A percentile compares a stretch with the other conserved stretches of the same genome.
phyloP scores from a whole-genome alignment of 2,797 vertebrate species.

The Sphaeramia orbicularis region DNA sequence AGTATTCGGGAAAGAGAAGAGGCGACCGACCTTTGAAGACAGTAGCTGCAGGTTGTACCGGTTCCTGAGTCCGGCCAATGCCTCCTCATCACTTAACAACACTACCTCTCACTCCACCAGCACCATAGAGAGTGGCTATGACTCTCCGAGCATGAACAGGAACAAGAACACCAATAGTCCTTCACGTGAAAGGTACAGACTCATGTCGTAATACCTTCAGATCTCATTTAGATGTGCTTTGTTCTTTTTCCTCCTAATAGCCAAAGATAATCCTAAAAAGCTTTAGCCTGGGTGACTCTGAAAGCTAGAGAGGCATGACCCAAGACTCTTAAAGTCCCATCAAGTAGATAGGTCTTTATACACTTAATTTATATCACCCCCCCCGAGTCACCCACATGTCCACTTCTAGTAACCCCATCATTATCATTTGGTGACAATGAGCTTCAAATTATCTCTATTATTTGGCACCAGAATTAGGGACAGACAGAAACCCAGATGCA shows the following conservation, averaged over 20 bases:
- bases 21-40: constrained; percentile 91
- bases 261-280: constrained; percentile 44
- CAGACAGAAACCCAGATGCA: not conserved
- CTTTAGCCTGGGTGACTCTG: constrained; percentile 14
- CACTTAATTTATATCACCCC: constrained; percentile 4
- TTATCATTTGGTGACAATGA: not conserved
- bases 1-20: constrained; percentile 95
- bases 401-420: too few species aligned
- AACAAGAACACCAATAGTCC: constrained; percentile 64
- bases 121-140: constrained; percentile 81
- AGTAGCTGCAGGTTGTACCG: constrained; percentile 95
- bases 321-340: constrained; percentile 21
- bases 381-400: too few species aligned
- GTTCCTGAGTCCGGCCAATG: constrained; percentile 82
- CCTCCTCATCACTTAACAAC: constrained; percentile 52
- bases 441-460: not conserved
- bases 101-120: constrained; percentile 60
- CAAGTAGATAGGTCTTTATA: constrained; percentile 3
- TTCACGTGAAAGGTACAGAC: constrained; percentile 75
- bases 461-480: not conserved
- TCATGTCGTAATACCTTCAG: constrained; percentile 17
- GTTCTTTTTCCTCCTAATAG: constrained; percentile 22
- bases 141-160: constrained; percentile 67
- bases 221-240: constrained; percentile 38
- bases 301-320: constrained; percentile 29